Conservation (phyloP, 2,113 vertebrate genomes). For the Seriola rivoliana region DNA sequence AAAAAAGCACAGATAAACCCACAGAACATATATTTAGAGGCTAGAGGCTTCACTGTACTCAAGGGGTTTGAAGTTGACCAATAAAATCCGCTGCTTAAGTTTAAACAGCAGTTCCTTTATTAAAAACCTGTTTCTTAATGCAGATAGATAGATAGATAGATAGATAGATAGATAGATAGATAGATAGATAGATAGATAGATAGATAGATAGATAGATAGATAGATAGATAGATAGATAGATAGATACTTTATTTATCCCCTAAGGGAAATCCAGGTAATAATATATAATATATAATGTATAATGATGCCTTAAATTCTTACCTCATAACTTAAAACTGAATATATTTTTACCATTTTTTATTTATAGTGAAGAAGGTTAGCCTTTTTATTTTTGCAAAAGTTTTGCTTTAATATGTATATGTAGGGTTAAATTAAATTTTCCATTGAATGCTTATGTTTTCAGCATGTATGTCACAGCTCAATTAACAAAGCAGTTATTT, state of each 20-base stretch:
- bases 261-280: no score
- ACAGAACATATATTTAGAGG: not conserved
- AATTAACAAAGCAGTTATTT: not conserved
- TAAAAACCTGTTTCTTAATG: not conserved
- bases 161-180: no score
- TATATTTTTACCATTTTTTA: not conserved
- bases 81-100: constrained; percentile 6
- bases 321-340: not conserved
- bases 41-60: not conserved
- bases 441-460: not conserved
- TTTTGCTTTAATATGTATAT: not conserved
- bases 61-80: constrained; percentile 15
- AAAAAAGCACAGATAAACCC: not conserved
- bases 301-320: not conserved
- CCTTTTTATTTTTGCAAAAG: not conserved
- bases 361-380: not conserved
- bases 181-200: no score
- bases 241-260: no score
- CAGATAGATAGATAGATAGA: no score
- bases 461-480: not conserved
- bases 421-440: not conserved
- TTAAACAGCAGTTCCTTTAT: not conserved
- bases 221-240: no score
- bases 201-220: no score
- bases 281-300: not conserved